Percentiles rank a stretch among this genome's conserved stretches.
These are phyloP conservation scores for Athene cunicularia DNA, from an alignment of 2,113 vertebrate genomes.

Conservation along the genomic window DNA sequence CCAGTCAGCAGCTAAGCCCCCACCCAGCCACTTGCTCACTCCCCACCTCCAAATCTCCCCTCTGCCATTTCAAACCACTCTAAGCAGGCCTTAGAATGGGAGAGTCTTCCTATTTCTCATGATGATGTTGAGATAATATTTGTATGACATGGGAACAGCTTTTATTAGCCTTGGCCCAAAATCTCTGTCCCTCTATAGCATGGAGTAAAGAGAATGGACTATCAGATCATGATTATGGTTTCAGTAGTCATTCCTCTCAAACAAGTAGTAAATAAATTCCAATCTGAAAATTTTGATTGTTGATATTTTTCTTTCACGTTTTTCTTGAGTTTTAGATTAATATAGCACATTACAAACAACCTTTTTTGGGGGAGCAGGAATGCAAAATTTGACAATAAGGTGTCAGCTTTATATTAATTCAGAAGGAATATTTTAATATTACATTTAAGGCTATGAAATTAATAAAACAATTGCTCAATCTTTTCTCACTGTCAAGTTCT, in stretches of 20 bases:
- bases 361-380: not conserved
- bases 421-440: not conserved
- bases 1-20: not conserved
- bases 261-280: not conserved
- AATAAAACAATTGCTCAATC: not conserved
- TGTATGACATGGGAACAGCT: not conserved
- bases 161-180: not conserved
- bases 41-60: not conserved
- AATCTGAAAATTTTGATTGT: not conserved
- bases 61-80: not conserved
- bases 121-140: not conserved
- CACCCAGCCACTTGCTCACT: not conserved
- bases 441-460: not conserved
- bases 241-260: not conserved
- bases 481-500: not conserved
- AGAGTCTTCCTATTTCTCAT: not conserved
- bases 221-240: not conserved
- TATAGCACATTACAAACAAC: not conserved
- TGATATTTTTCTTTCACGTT: not conserved
- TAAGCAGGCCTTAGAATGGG: not conserved
- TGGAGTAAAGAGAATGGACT: not conserved
- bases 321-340: not conserved
- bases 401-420: not conserved
- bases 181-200: not conserved
- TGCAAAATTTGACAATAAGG: not conserved